Percentiles rank a stretch among this genome's conserved stretches.
Evolutionary conservation across 1,140 invertebrate genomes (phyloP).

Genomic region (Drosophila repleta): DNA sequence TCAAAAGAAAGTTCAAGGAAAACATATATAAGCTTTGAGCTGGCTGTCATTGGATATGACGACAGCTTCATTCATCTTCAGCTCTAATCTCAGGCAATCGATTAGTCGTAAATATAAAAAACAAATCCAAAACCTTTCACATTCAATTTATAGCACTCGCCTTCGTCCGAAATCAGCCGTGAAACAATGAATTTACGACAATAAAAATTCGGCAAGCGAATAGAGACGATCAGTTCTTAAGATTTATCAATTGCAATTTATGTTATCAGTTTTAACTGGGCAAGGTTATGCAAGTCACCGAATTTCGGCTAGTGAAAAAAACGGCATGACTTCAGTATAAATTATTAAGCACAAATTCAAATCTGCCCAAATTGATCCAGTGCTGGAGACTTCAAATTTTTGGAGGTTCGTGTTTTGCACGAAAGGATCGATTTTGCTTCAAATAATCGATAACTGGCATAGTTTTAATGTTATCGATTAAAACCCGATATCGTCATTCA

Average conservation of each 20-base stretch:
- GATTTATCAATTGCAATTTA: conserved; percentile 34
- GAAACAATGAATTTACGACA: conserved; percentile 29
- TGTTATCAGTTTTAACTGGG: conserved; percentile 14
- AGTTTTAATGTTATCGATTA: too few species aligned
- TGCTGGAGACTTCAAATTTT: too few species aligned
- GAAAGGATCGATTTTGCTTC: conserved; percentile 9
- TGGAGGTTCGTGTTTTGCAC: too few species aligned
- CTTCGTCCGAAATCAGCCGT: conserved; percentile 16
- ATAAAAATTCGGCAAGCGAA: conserved; percentile 25
- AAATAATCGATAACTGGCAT: too few species aligned
- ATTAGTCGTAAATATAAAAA: conserved; percentile 19
- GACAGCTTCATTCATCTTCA: conserved; percentile 12
- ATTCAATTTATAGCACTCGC: conserved; percentile 18
- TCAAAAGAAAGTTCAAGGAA: not conserved
- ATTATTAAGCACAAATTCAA: conserved; percentile 30
- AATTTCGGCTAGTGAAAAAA: conserved; percentile 12
- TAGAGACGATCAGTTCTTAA: conserved; percentile 21
- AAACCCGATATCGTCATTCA: too few species aligned
- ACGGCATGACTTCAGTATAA: conserved; percentile 25
- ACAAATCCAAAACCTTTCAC: conserved; percentile 19
- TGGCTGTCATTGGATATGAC: not conserved
- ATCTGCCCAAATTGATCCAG: not conserved
- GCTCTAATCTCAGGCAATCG: conserved; percentile 9
- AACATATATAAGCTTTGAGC: too few species aligned
- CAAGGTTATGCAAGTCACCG: too few species aligned